Evolutionary conservation across 1,140 invertebrate genomes (phyloP).

Genomic region (Calosoma granatense): DNA sequence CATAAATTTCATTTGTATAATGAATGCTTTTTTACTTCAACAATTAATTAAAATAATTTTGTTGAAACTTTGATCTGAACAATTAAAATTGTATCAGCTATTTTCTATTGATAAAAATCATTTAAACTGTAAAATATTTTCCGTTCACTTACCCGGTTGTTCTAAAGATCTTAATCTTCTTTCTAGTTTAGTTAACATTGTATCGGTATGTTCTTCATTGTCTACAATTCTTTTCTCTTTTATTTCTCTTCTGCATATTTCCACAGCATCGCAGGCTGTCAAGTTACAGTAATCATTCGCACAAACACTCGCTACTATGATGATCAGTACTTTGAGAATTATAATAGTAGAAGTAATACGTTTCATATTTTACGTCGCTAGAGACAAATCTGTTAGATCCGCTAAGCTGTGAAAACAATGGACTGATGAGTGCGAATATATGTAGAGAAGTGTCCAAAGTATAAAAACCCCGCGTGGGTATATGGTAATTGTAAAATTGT

Average conservation of each 20-base stretch:
- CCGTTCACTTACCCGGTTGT: slow-evolving; percentile 49
- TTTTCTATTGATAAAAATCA: too few relatives aligned
- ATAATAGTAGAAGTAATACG: background rate
- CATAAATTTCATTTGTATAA: too few relatives aligned
- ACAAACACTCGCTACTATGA: background rate
- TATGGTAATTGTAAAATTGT: background rate
- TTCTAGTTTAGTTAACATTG: slow-evolving; percentile 40
- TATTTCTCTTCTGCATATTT: slow-evolving; percentile 1
- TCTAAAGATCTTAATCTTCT: slow-evolving; percentile 59
- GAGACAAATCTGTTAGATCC: too few relatives aligned
- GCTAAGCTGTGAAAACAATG: background rate
- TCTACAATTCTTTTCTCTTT: background rate
- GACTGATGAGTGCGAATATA: background rate
- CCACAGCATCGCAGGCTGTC: background rate
- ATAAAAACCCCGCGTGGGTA: background rate
- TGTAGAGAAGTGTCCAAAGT: background rate
- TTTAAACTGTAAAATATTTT: too few relatives aligned
- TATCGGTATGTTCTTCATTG: background rate
- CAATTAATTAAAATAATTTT: too few relatives aligned
- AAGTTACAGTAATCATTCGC: background rate
- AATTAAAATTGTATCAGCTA: background rate
- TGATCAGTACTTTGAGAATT: background rate
- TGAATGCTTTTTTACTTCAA: too few relatives aligned
- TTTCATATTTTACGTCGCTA: background rate
- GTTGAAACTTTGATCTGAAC: background rate